These are phyloP conservation scores for Anolis apletophallus DNA, from an alignment of 2,797 vertebrate species.

Conservation along the genomic window DNA sequence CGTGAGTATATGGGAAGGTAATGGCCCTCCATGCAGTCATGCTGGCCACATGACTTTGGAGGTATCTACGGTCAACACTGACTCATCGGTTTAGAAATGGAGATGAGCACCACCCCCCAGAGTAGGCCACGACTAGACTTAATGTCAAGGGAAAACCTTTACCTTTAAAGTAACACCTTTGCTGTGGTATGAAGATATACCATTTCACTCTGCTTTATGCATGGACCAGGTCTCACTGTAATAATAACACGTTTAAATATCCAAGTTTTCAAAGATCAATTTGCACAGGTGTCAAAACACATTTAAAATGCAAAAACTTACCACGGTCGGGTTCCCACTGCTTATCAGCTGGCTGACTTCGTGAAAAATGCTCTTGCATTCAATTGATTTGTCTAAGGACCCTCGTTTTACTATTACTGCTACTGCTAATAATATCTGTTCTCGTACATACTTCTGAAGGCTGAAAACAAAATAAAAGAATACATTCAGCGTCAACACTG, in stretches of 20 bases:
- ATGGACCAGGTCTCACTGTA: not conserved
- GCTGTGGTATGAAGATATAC: not conserved
- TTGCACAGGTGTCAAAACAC: slow-evolving; percentile 22
- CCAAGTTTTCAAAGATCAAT: not conserved
- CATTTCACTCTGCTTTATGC: not conserved
- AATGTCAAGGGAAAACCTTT: too few relatives aligned
- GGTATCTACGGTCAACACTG: too few relatives aligned
- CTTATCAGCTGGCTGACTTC: slow-evolving; percentile 98
- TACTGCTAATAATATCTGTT: slow-evolving; percentile 97
- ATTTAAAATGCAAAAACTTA: slow-evolving; percentile 77
- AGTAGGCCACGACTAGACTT: too few relatives aligned
- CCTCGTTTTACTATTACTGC: slow-evolving; percentile 97
- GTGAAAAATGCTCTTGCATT: slow-evolving; percentile 97
- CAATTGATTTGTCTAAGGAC: slow-evolving; percentile 95
- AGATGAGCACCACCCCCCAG: too few relatives aligned
- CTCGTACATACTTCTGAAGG: slow-evolving; percentile 97
- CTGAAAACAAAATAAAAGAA: slow-evolving; percentile 74
- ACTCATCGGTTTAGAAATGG: too few relatives aligned
- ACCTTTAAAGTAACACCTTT: too few relatives aligned
- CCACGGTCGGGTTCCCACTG: slow-evolving; percentile 95
- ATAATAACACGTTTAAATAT: not conserved
- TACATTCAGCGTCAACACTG: slow-evolving; percentile 17
- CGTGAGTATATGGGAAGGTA: too few relatives aligned
- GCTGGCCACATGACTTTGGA: too few relatives aligned
- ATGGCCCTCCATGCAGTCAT: too few relatives aligned